phyloP scores from a whole-genome alignment of 2,888 invertebrate genomes.

The Cepaea hortensis region DNA sequence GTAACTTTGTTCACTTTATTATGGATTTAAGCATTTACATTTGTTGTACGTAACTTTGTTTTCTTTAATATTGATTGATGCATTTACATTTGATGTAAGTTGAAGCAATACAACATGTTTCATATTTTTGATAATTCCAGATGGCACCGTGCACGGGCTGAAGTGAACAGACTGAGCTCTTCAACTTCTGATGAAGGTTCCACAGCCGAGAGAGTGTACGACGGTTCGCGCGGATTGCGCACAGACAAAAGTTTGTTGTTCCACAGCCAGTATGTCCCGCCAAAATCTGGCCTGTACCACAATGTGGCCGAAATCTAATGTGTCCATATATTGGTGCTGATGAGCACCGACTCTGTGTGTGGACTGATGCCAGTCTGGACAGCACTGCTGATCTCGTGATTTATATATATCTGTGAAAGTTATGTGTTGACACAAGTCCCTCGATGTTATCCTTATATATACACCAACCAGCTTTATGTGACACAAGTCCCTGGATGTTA shows the following conservation, averaged over 20 bases:
- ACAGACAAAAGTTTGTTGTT: constrained; percentile 52
- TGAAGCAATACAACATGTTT: background rate
- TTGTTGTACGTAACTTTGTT: too few species aligned
- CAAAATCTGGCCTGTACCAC: background rate
- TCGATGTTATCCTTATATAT: too few species aligned
- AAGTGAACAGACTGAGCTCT: background rate
- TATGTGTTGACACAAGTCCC: too few species aligned
- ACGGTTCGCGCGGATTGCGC: constrained; percentile 52
- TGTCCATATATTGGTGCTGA: background rate
- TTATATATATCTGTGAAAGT: too few species aligned
- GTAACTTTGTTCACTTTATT: too few species aligned
- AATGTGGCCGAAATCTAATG: constrained; percentile 6
- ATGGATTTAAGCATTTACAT: too few species aligned
- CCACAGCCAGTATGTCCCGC: constrained; percentile 39
- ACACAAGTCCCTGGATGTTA: too few species aligned
- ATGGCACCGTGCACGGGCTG: background rate
- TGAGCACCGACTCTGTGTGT: background rate
- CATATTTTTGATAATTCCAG: background rate
- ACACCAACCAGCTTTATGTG: too few species aligned
- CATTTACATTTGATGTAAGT: too few species aligned
- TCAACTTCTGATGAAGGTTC: constrained; percentile 45
- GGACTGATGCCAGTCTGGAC: too few species aligned
- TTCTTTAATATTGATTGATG: too few species aligned
- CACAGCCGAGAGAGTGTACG: constrained; percentile 42
- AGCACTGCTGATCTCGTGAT: too few species aligned